Base-by-base conservation (phyloP, 2,888 invertebrate species). In the Folsomia candida region DNA sequence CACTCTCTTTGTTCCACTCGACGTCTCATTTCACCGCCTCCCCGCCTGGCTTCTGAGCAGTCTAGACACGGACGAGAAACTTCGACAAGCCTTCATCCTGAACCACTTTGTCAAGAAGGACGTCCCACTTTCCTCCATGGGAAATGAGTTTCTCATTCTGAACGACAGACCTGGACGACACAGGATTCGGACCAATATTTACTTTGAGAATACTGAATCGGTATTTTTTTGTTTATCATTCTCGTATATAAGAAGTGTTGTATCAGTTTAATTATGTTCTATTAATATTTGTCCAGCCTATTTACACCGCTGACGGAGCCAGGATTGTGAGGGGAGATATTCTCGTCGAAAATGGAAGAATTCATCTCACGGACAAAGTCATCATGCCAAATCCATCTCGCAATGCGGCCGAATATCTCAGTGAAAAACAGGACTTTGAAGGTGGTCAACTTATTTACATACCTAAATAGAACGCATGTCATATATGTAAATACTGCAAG, bases 1-100 rank as follows among this genome's bases (percentile, higher is more conserved):
- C 72, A 80, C 80, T 2, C 68, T 80, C 18, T 78, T 80, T 61
- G 74, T 75, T 18, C 80, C 80, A 1, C 76, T 74, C 20, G 80
- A 80, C 59, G 75, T 74, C 25, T 73, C 79, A 2, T 80, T 79
- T 62, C 64, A 75, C 25, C 54, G 68, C 22, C 70, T 80, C 2
- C 80, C 80, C 1, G 62, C 63, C 22, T 78, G 78, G 77, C 78
- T 79, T 61, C 51, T 76, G 54, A 74, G 75, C 18, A 76, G 74
- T 59, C 72, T 80, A 20, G 65, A 74, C 0, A 59, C 67, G 6
- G 76, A 80, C 51, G 63, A 70, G 22, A 76, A 75, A 20, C 76
- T 79, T 2, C 70, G 74, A 29, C 74, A 73, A n/a, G 71, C 77
- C 2, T 77, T 80, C 54, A 59, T 80, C n/a, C 65, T 77, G 0